Percentiles rank a stretch among this genome's conserved stretches.
These are phyloP conservation scores for Tachina fera DNA, from an alignment of 2,888 invertebrate species.

Conservation along the genomic window DNA sequence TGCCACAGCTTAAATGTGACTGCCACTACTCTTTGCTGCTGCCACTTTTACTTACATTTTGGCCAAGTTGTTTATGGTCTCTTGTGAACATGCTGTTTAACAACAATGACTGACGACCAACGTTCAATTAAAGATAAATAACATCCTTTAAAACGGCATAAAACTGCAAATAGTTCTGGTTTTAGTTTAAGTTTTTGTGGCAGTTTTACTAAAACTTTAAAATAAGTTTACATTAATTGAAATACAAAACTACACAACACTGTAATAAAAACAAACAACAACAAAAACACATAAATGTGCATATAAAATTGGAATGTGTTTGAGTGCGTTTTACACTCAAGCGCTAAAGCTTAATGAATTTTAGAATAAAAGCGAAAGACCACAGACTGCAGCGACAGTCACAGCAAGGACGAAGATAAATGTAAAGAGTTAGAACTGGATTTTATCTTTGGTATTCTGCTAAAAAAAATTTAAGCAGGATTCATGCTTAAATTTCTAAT, in stretches of 20 bases:
- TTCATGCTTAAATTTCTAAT: too few species aligned
- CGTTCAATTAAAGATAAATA: conserved; percentile 71
- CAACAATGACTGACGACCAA: conserved; percentile 69
- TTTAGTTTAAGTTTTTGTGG: conserved; percentile 27
- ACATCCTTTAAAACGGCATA: conserved; percentile 69
- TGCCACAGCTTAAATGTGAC: not conserved
- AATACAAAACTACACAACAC: conserved; percentile 29
- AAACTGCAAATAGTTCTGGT: conserved; percentile 55
- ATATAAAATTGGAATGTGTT: conserved; percentile 10
- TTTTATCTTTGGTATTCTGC: too few species aligned
- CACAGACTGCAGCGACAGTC: not conserved
- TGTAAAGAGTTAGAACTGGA: not conserved
- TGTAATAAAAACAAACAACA: conserved; percentile 26
- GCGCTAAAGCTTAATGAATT: not conserved
- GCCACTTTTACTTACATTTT: conserved; percentile 35
- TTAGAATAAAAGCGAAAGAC: not conserved
- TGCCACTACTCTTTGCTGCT: conserved; percentile 11
- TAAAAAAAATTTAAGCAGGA: too few species aligned
- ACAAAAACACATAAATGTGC: conserved; percentile 2
- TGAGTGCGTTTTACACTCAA: conserved; percentile 12
- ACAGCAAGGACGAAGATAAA: not conserved
- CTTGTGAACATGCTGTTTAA: conserved; percentile 70
- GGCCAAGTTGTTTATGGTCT: conserved; percentile 65
- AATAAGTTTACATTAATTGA: conserved; percentile 25
- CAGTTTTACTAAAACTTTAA: conserved; percentile 21